These are phyloP conservation scores for Chrysemys picta DNA, from an alignment of 2,113 vertebrate species.

Conservation along the genomic window DNA sequence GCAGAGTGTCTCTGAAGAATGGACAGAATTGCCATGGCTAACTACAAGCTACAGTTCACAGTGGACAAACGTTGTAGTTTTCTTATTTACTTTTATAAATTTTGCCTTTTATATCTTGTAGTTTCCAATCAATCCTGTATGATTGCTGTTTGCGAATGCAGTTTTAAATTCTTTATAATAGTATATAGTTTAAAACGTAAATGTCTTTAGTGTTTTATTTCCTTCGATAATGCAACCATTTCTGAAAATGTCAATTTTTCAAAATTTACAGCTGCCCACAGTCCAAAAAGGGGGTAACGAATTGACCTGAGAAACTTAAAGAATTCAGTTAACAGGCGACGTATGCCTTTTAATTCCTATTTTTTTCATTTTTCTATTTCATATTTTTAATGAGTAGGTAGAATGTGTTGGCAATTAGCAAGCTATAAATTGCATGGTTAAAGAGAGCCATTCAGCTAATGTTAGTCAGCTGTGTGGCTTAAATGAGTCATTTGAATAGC, in stretches of 20 bases:
- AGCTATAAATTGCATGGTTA: conserved; percentile 73
- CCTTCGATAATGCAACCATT: conserved; percentile 77
- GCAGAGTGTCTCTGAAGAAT: conserved; percentile 83
- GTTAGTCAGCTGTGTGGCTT: conserved; percentile 56
- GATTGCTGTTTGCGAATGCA: conserved; percentile 75
- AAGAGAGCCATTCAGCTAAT: conserved; percentile 72
- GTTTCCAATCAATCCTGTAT: conserved; percentile 73
- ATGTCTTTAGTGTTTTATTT: conserved; percentile 74
- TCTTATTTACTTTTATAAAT: conserved; percentile 79
- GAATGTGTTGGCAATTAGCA: conserved; percentile 65
- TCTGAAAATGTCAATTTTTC: conserved; percentile 81
- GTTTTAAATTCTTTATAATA: conserved; percentile 58
- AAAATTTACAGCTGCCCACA: conserved; percentile 81
- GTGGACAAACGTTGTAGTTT: conserved; percentile 80
- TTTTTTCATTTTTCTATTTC: conserved; percentile 73
- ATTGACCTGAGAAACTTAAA: conserved; percentile 79
- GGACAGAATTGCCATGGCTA: conserved; percentile 82
- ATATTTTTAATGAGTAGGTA: conserved; percentile 73
- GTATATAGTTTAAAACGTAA: conserved; percentile 65
- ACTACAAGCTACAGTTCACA: conserved; percentile 82
- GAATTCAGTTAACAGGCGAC: conserved; percentile 79
- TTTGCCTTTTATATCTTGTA: conserved; percentile 60
- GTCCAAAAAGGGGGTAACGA: conserved; percentile 74
- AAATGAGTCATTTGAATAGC: conserved; percentile 56
- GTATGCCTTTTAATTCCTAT: conserved; percentile 77